A percentile compares a stretch with the other conserved stretches of the same genome.
Evolutionary conservation across 2,888 invertebrate genomes (phyloP).

Genomic region (Erebia ligea): DNA sequence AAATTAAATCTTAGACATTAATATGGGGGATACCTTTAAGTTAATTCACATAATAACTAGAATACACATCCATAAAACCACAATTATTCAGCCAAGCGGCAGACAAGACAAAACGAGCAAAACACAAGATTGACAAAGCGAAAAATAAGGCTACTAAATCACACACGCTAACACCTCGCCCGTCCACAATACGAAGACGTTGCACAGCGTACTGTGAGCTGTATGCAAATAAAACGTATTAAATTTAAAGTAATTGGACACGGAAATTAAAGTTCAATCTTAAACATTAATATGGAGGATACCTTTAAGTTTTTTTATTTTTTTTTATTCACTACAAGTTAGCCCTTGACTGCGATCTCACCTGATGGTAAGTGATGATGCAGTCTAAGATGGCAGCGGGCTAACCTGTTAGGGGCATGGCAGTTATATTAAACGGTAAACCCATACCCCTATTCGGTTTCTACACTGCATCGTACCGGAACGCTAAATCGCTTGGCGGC

Average conservation of each 20-base stretch:
- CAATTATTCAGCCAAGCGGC: constrained; percentile 20
- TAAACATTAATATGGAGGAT: neutral
- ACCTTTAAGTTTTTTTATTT: too few species aligned
- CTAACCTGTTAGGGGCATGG: too few species aligned
- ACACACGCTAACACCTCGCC: constrained; percentile 57
- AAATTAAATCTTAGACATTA: constrained; percentile 40
- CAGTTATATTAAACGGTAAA: too few species aligned
- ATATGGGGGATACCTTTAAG: neutral
- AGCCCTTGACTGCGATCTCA: too few species aligned
- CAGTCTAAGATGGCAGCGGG: too few species aligned
- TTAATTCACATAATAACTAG: neutral
- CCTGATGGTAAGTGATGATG: too few species aligned
- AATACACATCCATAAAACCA: constrained; percentile 10
- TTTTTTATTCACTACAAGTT: too few species aligned
- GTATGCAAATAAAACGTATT: constrained; percentile 77
- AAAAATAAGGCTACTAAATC: constrained; percentile 51
- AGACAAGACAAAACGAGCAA: constrained; percentile 19
- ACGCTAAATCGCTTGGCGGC: too few species aligned
- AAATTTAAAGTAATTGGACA: constrained; percentile 38
- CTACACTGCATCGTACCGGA: too few species aligned
- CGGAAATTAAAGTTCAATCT: constrained; percentile 40
- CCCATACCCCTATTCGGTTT: too few species aligned
- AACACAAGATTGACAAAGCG: constrained; percentile 43
- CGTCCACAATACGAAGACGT: constrained; percentile 21
- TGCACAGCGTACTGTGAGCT: constrained; percentile 54